Conservation (phyloP, 92 coral and sea anemone genomes). For the Epizoanthus rinbou region DNA sequence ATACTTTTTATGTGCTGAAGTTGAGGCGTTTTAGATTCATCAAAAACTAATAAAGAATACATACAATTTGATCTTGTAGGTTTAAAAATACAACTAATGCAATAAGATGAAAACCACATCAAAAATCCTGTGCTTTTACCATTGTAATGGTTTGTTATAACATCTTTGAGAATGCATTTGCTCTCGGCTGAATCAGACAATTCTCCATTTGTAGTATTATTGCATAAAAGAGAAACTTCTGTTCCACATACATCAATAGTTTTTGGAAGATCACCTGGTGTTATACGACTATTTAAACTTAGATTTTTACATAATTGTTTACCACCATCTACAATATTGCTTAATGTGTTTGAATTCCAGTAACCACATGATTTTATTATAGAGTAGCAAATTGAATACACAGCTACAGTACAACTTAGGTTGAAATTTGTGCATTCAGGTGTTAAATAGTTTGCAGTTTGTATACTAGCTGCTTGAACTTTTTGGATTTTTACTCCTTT, state of each 20-base stretch:
- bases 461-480: conserved; percentile 43
- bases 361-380: conserved; percentile 53
- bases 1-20: conserved; percentile 49
- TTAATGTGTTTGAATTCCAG: conserved; percentile 36
- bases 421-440: conserved; percentile 42
- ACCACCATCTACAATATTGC: conserved; percentile 41
- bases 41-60: conserved; percentile 18
- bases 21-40: conserved; percentile 42
- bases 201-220: conserved; percentile 45
- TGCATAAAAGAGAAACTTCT: conserved; percentile 29
- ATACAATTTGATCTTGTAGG: conserved; percentile 46
- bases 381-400: conserved; percentile 60
- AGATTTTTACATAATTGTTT: conserved; percentile 51
- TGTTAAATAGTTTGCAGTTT: conserved; percentile 9
- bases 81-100: conserved; percentile 48
- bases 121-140: conserved; percentile 34
- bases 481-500: conserved; percentile 54
- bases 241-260: conserved; percentile 46
- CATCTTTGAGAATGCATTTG: conserved; percentile 46
- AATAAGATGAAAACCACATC: conserved; percentile 41
- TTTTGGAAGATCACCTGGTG: conserved; percentile 47
- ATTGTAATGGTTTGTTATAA: conserved; percentile 27
- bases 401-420: conserved; percentile 53
- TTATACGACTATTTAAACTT: conserved; percentile 39
- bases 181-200: conserved; percentile 43